phyloP scores from a whole-genome alignment of 23 tunicate genomes.

The Styela clava region DNA sequence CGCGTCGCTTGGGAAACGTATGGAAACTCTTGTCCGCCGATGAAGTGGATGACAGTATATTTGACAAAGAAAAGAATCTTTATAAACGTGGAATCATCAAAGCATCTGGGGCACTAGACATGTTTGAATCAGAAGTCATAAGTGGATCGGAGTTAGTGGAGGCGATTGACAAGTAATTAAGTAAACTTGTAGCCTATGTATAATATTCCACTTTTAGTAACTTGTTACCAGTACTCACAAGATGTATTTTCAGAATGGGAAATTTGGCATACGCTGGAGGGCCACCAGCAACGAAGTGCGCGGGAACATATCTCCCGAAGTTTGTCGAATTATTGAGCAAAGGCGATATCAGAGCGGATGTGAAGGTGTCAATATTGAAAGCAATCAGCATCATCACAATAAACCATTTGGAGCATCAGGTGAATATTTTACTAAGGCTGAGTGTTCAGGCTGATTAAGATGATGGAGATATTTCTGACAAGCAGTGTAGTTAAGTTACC shows the following conservation, averaged over 20 bases:
- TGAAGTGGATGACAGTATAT: slow-evolving; percentile 53
- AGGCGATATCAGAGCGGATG: slow-evolving; percentile 35
- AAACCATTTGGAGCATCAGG: slow-evolving; percentile 62
- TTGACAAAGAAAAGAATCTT: slow-evolving; percentile 70
- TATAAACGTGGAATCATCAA: slow-evolving; percentile 72
- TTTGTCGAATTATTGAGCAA: slow-evolving; percentile 44
- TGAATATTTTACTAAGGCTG: not conserved
- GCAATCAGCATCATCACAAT: slow-evolving; percentile 45
- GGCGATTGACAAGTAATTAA: slow-evolving; percentile 40
- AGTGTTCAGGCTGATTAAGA: too few relatives aligned
- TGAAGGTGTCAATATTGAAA: slow-evolving; percentile 54
- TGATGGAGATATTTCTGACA: too few relatives aligned
- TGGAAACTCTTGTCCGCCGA: slow-evolving; percentile 45
- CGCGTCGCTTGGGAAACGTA: slow-evolving; percentile 57
- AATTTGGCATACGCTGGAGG: slow-evolving; percentile 68
- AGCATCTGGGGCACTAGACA: slow-evolving; percentile 54
- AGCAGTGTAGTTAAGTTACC: too few relatives aligned
- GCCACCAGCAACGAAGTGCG: slow-evolving; percentile 67
- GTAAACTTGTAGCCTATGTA: too few relatives aligned
- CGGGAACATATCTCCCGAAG: slow-evolving; percentile 60
- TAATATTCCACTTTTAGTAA: too few relatives aligned
- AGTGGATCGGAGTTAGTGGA: slow-evolving; percentile 45
- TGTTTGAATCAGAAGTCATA: slow-evolving; percentile 48
- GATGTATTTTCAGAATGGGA: slow-evolving; percentile 32
- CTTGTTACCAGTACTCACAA: not conserved